phyloP scores from a whole-genome alignment of 2,797 vertebrate genomes.

The Melanitta fusca region DNA sequence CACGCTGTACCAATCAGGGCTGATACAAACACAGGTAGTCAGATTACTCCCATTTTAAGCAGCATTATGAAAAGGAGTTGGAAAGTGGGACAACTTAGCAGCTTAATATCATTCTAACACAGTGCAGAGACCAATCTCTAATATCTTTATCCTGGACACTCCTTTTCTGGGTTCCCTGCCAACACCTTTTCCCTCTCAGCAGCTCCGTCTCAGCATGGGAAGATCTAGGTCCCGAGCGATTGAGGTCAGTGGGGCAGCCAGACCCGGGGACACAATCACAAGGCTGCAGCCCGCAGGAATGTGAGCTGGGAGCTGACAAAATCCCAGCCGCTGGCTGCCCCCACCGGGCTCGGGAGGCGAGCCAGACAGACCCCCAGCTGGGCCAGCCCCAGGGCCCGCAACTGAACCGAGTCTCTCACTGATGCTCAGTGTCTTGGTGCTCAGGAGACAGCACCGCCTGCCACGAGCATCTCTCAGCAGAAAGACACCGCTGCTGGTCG shows the following conservation, averaged over 20 bases:
- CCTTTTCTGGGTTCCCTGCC: not conserved
- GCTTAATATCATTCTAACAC: not conserved
- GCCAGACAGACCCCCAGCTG: not conserved
- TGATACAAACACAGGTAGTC: not conserved
- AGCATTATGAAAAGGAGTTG: not conserved
- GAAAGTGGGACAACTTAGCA: constrained; percentile 39
- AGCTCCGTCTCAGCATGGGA: not conserved
- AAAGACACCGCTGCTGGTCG: rapidly evolving
- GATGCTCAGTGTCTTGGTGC: not conserved
- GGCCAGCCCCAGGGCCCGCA: not conserved
- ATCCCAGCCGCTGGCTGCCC: not conserved
- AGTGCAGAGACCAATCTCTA: not conserved
- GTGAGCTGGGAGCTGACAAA: not conserved
- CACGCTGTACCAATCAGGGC: not conserved
- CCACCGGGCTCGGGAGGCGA: rapidly evolving
- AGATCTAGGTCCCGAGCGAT: not conserved
- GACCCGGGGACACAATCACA: not conserved
- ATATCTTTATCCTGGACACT: not conserved
- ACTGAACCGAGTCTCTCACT: not conserved
- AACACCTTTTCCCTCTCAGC: not conserved
- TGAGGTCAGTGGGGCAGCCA: constrained; percentile 34
- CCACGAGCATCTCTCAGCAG: not conserved
- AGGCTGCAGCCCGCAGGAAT: rapidly evolving
- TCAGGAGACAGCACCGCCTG: not conserved
- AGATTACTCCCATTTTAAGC: constrained; percentile 9